phyloP scores from a whole-genome alignment of 2,113 vertebrate species.

The Ophthalmolycus amberensis region DNA sequence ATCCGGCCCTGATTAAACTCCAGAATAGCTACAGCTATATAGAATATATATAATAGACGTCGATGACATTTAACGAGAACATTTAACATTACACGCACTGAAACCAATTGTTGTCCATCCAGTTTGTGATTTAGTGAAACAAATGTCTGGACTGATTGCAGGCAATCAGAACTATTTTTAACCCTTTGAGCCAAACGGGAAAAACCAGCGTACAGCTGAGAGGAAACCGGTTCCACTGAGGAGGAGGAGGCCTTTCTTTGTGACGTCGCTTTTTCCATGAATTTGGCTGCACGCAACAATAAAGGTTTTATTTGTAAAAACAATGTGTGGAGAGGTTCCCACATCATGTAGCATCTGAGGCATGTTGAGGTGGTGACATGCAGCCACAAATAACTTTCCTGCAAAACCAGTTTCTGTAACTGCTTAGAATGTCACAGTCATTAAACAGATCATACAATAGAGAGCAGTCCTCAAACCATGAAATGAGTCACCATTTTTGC shows the following conservation, averaged over 20 bases:
- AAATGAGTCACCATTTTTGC: neutral
- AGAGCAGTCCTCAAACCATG: no score
- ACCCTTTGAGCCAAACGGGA: constrained; percentile 33
- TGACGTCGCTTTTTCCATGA: neutral
- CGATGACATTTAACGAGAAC: no score
- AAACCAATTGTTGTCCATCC: no score
- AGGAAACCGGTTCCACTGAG: neutral
- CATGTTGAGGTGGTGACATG: no score
- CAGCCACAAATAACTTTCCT: neutral
- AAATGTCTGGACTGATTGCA: no score
- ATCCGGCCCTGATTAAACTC: no score
- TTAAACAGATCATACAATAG: neutral
- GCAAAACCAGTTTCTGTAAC: constrained; percentile 1
- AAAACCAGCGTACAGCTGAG: constrained; percentile 40
- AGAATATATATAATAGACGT: no score
- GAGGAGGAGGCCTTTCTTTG: neutral
- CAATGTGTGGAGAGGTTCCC: neutral
- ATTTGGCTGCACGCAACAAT: no score
- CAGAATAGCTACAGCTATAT: no score
- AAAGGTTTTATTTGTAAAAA: neutral
- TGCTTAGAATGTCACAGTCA: neutral
- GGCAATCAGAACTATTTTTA: neutral
- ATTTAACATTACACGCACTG: no score
- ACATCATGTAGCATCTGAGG: neutral
- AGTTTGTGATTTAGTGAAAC: constrained; percentile 12